A percentile compares a stretch with the other conserved stretches of the same genome.
Conservation (phyloP, 2,888 invertebrate species). For the Linyphia triangularis region DNA sequence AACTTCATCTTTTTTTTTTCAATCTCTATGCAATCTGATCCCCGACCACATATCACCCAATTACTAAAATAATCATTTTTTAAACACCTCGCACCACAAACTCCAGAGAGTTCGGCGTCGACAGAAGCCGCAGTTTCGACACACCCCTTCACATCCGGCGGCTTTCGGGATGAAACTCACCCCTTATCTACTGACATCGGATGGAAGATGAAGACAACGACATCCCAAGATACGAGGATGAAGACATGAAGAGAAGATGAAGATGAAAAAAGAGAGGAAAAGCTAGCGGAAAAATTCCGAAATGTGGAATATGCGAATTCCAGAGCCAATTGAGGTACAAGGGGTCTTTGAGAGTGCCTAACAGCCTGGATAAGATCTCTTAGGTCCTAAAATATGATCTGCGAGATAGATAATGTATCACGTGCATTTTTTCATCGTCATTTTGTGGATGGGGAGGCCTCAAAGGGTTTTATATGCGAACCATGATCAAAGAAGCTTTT, state of each 20-base stretch:
- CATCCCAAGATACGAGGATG: not conserved
- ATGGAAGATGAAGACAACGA: not conserved
- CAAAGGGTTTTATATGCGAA: no score
- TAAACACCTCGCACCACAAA: not conserved
- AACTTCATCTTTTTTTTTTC: no score
- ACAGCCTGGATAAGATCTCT: conserved; percentile 55
- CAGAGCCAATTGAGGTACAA: not conserved
- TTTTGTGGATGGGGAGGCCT: no score
- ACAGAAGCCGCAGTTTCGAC: conserved; percentile 54
- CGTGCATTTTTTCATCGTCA: conserved; percentile 16
- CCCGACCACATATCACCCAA: conserved; percentile 44
- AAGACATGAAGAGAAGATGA: not conserved
- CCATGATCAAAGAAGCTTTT: no score
- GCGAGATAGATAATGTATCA: conserved; percentile 55
- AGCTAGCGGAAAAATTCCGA: not conserved
- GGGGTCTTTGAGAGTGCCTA: conserved; percentile 30
- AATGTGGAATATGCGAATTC: conserved; percentile 1
- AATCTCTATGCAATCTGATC: no score
- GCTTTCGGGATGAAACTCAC: conserved; percentile 19
- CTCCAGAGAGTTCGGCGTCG: conserved; percentile 13
- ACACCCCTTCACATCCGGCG: conserved; percentile 51
- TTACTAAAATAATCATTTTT: conserved; percentile 41
- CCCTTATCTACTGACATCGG: conserved; percentile 50
- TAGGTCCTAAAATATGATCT: conserved; percentile 30
- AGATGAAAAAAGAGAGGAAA: no score